Conservation (phyloP, 1,140 invertebrate genomes). For the Caenorhabditis inopinata region DNA sequence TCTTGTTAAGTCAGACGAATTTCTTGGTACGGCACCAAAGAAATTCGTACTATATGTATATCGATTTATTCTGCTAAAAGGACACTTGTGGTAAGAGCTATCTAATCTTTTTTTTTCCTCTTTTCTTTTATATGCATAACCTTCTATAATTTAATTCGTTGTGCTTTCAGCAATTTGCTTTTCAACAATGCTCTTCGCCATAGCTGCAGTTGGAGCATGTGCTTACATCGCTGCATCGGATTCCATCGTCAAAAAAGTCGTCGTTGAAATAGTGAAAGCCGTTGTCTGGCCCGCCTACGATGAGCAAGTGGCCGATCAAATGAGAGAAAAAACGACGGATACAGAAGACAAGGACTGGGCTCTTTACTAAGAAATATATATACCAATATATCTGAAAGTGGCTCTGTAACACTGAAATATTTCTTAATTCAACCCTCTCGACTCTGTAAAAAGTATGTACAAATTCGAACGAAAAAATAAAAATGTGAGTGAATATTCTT, state of each 20-base stretch:
- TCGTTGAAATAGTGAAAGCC: background rate
- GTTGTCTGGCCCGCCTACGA: slow-evolving; percentile 7
- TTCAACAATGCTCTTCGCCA: background rate
- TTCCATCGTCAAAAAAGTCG: slow-evolving; percentile 10
- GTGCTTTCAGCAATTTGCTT: background rate
- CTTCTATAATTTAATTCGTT: too few species aligned
- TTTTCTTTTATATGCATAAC: background rate
- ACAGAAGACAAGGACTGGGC: background rate
- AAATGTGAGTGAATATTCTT: too few species aligned
- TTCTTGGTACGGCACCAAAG: too few species aligned
- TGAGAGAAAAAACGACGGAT: slow-evolving; percentile 13
- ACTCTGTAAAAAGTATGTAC: too few species aligned
- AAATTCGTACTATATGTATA: too few species aligned
- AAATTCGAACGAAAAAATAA: too few species aligned
- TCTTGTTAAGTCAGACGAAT: too few species aligned
- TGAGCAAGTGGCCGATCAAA: background rate
- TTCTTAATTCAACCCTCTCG: too few species aligned
- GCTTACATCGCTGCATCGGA: background rate
- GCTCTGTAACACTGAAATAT: too few species aligned
- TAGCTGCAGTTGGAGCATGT: slow-evolving; percentile 19
- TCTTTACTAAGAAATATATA: slow-evolving; percentile 3
- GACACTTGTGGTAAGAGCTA: background rate
- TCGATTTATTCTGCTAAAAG: background rate
- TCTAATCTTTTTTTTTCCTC: background rate
- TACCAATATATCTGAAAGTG: too few species aligned